Conservation (phyloP, 2,113 vertebrate species). For the Ammodytes dubius region DNA sequence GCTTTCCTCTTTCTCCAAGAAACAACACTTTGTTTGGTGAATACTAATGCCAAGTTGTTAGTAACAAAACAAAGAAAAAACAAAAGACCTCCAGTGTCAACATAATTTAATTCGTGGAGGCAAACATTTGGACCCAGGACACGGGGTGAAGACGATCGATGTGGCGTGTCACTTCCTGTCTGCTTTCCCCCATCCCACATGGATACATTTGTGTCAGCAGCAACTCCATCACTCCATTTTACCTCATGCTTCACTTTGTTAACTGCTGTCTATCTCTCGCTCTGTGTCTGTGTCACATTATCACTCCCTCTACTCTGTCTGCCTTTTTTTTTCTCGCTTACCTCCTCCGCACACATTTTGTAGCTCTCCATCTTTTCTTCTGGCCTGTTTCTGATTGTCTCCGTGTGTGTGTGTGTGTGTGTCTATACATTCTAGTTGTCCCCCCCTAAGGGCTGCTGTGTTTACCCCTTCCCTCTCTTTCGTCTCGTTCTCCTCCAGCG, state of each 20-base stretch:
- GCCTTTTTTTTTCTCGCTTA: conserved; percentile 8
- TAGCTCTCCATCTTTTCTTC: neutral
- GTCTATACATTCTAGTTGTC: neutral
- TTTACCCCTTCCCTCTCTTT: conserved; percentile 56
- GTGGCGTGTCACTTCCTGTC: conserved; percentile 58
- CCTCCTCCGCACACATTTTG: conserved; percentile 8
- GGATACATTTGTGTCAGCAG: conserved; percentile 41
- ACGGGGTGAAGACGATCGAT: conserved; percentile 8
- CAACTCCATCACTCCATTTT: conserved; percentile 19
- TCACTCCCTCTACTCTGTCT: neutral
- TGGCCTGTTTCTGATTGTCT: neutral
- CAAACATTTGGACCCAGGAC: conserved; percentile 50
- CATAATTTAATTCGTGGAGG: conserved; percentile 33
- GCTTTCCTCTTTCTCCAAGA: neutral
- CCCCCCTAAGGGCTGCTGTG: conserved; percentile 51
- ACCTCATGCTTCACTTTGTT: conserved; percentile 24
- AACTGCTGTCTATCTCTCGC: neutral
- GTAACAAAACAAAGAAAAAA: neutral
- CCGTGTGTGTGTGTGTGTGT: neutral
- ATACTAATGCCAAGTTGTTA: conserved; percentile 34
- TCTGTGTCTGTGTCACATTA: conserved; percentile 28
- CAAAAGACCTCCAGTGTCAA: conserved; percentile 35
- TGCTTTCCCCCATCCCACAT: conserved; percentile 48
- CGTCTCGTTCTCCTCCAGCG: conserved; percentile 72
- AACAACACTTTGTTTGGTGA: conserved; percentile 20